These are phyloP conservation scores for Troides helena DNA, from an alignment of 2,888 invertebrate genomes.

Conservation along the genomic window DNA sequence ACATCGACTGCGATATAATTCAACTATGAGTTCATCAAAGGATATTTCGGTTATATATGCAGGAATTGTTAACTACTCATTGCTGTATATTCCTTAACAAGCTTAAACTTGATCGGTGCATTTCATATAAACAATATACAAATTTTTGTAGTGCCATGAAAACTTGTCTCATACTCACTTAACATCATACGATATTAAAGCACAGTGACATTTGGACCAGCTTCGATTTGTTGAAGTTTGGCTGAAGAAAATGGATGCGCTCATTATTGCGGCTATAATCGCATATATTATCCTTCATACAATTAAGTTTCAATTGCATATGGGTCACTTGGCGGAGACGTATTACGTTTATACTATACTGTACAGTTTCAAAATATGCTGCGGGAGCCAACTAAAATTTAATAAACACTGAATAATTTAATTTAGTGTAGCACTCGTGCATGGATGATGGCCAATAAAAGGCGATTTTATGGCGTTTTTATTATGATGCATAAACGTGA, in stretches of 20 bases:
- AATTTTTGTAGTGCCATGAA: too few relatives aligned
- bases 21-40: not conserved
- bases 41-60: not conserved
- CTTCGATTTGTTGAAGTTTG: too few relatives aligned
- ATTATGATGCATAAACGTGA: slow-evolving; percentile 77
- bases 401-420: slow-evolving; percentile 77
- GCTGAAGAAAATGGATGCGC: slow-evolving; percentile 2
- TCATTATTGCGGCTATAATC: slow-evolving; percentile 28
- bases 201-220: too few relatives aligned
- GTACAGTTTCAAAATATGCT: slow-evolving; percentile 66
- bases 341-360: slow-evolving; percentile 51
- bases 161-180: too few relatives aligned
- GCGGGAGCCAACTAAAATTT: slow-evolving; percentile 71
- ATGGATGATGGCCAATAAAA: slow-evolving; percentile 76
- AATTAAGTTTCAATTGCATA: slow-evolving; percentile 40
- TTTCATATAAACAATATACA: not conserved
- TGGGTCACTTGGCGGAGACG: slow-evolving; percentile 59
- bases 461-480: slow-evolving; percentile 74
- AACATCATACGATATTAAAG: too few relatives aligned
- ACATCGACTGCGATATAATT: not conserved
- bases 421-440: slow-evolving; percentile 70
- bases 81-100: not conserved
- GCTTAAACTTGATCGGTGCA: not conserved
- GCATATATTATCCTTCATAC: slow-evolving; percentile 24
- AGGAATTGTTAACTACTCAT: not conserved